Evolutionary conservation across 2,888 invertebrate genomes (phyloP), one percentile per base, ranked within the genome.

Genomic region (Rotaria macrura): DNA sequence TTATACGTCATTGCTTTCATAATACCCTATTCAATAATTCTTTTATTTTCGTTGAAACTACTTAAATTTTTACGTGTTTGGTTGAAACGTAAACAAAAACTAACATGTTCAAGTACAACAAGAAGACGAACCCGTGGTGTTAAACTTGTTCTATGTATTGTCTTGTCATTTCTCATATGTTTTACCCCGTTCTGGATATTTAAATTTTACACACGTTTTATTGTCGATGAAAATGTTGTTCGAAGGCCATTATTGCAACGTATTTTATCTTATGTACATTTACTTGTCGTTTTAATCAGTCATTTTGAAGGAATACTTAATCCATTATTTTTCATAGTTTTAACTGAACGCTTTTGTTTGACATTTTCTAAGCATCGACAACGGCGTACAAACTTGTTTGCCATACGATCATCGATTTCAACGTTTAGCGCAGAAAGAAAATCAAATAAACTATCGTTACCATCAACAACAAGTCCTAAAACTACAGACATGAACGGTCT

Each of bases 251-350:
- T 79, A 40, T 43, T 79, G 43, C 38, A 38, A 79, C 38, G 74
- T 12, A 79, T 79, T 43, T n/a, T 79, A 20, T 43, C 38, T 2
- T 79, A 79, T 79, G 9, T 43, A 79, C 74, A 79, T 79, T n/a
- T 25, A 25, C 43, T 79, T 79, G 74, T 79, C 43, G 43, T 79
- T 79, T 38, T 79, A 40, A 20, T 79, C 43, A 79, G 43, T 79
- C 74, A 79, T 79, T 79, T 79, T 25, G 74, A 79, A 79, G 25
- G 74, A 12, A 10, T 79, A 25, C 74, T 79, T 25, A 79, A 79
- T 79, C 74, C 74, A 43, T n/a, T 79, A 79, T 79, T 79, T 79
- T 79, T 79, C n/a, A 79, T 79, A 43, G 74, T 79, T 23, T 25
- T 79, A 38, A 79, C 74, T 25, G 74, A 79, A 79, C 40, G 74